Conservation (phyloP, 2,797 vertebrate genomes). For the Molothrus ater region DNA sequence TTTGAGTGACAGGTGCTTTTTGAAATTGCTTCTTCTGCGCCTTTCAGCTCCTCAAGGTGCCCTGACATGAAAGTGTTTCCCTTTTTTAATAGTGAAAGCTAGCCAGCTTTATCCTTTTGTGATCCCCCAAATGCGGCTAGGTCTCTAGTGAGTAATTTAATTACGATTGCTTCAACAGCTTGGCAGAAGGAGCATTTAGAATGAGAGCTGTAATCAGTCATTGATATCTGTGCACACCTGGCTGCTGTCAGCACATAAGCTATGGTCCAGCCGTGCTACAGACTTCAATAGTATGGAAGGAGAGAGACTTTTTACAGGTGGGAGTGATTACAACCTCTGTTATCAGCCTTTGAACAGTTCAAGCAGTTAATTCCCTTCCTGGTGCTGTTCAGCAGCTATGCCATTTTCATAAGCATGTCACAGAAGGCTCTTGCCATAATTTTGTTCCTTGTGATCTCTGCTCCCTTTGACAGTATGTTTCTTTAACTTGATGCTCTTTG, state of each 20-base stretch:
- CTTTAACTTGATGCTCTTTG: neutral
- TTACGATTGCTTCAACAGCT: conserved; percentile 35
- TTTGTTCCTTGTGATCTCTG: neutral
- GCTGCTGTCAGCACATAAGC: conserved; percentile 43
- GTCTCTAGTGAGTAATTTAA: conserved; percentile 37
- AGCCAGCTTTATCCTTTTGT: conserved; percentile 35
- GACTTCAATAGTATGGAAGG: neutral
- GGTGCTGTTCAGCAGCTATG: conserved; percentile 37
- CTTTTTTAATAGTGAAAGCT: neutral
- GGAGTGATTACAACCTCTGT: conserved; percentile 8
- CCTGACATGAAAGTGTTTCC: neutral
- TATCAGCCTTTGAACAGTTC: neutral
- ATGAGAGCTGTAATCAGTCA: conserved; percentile 31
- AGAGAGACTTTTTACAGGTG: conserved; percentile 23
- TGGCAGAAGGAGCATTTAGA: conserved; percentile 18
- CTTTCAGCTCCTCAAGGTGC: conserved; percentile 37
- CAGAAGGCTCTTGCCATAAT: neutral
- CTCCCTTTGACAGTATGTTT: neutral
- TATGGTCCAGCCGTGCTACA: neutral
- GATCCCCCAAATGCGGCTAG: neutral
- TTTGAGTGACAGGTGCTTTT: neutral
- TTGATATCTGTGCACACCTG: conserved; percentile 25
- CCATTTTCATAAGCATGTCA: conserved; percentile 42
- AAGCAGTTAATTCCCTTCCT: conserved; percentile 8
- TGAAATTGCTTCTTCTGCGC: neutral